phyloP scores from a whole-genome alignment of 2,797 vertebrate genomes.

The Sciurus carolinensis region DNA sequence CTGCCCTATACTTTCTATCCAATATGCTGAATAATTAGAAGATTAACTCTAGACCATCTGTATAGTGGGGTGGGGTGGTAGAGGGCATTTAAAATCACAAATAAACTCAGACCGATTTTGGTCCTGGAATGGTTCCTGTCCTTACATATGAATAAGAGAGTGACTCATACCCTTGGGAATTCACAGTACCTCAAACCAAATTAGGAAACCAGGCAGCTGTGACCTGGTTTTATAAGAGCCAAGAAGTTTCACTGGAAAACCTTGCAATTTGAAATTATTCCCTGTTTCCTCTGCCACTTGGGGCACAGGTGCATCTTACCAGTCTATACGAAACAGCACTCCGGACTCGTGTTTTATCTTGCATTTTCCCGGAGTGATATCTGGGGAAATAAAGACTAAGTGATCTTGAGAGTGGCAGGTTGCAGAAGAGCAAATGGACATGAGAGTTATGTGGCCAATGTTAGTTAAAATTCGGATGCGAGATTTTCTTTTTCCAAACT shows the following conservation, averaged over 20 bases:
- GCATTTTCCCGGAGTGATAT: not conserved
- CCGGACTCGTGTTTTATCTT: not conserved
- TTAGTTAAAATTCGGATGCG: not conserved
- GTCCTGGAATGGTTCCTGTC: conserved; percentile 62
- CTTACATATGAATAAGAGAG: conserved; percentile 76
- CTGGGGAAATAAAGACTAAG: conserved; percentile 30
- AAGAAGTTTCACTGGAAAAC: conserved; percentile 76
- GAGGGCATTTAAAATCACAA: conserved; percentile 15
- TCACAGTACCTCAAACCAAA: conserved; percentile 83
- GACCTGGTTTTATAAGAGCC: conserved; percentile 79
- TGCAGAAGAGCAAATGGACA: not conserved
- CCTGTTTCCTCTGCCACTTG: not conserved
- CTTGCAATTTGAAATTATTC: conserved; percentile 40
- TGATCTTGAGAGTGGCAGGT: not conserved
- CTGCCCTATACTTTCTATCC: not conserved
- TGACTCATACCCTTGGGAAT: conserved; percentile 78
- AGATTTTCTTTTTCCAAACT: not conserved
- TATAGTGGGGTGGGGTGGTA: not conserved
- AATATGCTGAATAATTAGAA: conserved; percentile 8
- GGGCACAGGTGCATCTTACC: not conserved
- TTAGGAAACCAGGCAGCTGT: conserved; percentile 83
- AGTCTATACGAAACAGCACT: not conserved
- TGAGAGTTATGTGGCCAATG: not conserved
- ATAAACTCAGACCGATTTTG: conserved; percentile 57
- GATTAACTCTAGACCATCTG: not conserved